Evolutionary conservation across 2,113 vertebrate genomes (phyloP).

Genomic region (Gallinago paraguaiae): DNA sequence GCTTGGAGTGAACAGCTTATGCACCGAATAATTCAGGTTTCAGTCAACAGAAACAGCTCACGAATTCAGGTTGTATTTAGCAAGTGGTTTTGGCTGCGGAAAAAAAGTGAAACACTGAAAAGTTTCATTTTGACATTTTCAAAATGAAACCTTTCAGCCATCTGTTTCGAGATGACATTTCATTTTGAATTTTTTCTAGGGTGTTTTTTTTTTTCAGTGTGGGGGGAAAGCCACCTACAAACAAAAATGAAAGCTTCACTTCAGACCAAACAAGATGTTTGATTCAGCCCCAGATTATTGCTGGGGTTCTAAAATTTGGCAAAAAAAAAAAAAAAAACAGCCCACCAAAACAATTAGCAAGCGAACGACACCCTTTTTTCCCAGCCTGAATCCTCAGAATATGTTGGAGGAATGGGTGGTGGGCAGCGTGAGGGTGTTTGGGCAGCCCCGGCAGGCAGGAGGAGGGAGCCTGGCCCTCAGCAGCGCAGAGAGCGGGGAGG

Average conservation of each 20-base stretch:
- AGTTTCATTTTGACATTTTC: constrained; percentile 71
- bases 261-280: constrained; percentile 52
- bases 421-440: neutral
- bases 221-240: constrained; percentile 52
- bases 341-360: neutral
- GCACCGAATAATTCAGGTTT: neutral
- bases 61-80: constrained; percentile 64
- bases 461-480: neutral
- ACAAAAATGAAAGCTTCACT: constrained; percentile 47
- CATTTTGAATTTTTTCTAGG: constrained; percentile 27
- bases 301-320: neutral
- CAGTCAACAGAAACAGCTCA: constrained; percentile 55
- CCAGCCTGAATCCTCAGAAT: neutral
- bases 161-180: constrained; percentile 66
- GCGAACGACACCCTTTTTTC: neutral
- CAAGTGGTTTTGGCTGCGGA: constrained; percentile 56
- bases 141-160: constrained; percentile 69
- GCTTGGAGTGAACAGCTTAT: neutral
- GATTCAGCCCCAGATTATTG: constrained; percentile 8
- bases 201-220: neutral
- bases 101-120: constrained; percentile 44
- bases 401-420: neutral
- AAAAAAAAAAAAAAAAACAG: neutral
- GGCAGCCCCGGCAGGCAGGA: neutral
- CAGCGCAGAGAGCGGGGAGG: neutral